Conservation (phyloP, 2,113 vertebrate genomes). For the Rhinichthys klamathensis region DNA sequence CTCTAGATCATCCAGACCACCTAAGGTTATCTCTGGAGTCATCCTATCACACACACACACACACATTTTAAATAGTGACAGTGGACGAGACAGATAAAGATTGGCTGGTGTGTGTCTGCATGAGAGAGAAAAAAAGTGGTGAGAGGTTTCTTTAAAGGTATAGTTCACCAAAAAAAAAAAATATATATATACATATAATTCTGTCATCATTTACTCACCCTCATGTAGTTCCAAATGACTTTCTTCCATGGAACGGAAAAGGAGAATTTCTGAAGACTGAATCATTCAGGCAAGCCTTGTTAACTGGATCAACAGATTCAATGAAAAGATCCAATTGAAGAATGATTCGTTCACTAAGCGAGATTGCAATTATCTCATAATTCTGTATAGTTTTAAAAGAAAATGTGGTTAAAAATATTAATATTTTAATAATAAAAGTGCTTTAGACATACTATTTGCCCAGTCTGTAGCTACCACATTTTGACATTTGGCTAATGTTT, state of each 20-base stretch:
- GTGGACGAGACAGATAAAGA: conserved; percentile 23
- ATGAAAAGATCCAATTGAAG: not conserved
- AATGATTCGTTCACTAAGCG: not conserved
- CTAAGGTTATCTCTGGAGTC: conserved; percentile 61
- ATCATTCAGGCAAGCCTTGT: not conserved
- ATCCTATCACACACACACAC: conserved; percentile 45
- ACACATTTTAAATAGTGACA: conserved; percentile 30
- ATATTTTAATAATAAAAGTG: not conserved
- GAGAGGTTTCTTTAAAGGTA: not conserved
- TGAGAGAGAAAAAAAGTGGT: not conserved
- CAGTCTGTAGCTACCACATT: not conserved
- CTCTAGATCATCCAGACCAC: conserved; percentile 46
- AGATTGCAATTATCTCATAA: not conserved
- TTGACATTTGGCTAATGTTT: conserved; percentile 26
- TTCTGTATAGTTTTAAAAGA: not conserved
- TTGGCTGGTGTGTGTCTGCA: not conserved
- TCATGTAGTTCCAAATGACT: not conserved
- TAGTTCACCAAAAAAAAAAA: not conserved
- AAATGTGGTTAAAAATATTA: not conserved
- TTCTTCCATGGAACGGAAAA: not conserved
- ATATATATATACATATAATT: too few relatives aligned
- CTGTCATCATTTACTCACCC: conserved; percentile 2
- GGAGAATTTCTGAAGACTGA: not conserved
- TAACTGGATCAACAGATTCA: not conserved
- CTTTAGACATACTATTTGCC: not conserved